Percentiles rank a stretch among this genome's conserved stretches.
These are phyloP conservation scores for Drosophila multiciliata DNA, from an alignment of 2,888 invertebrate genomes.

Conservation along the genomic window DNA sequence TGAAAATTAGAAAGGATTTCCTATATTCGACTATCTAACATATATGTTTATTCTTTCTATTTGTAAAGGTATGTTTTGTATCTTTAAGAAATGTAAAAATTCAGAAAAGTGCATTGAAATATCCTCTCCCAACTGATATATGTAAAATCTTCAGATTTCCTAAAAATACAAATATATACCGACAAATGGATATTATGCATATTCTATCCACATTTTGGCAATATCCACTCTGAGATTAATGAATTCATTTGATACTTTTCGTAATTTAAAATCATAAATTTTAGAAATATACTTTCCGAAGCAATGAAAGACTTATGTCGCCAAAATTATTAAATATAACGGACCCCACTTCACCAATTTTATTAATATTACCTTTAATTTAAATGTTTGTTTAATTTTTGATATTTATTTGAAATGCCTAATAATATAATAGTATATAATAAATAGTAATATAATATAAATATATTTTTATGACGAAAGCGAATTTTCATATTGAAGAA, in stretches of 20 bases:
- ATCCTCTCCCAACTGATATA: background rate
- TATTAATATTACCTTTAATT: no score
- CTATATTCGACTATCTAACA: background rate
- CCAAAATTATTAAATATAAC: no score
- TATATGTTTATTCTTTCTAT: background rate
- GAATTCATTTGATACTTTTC: no score
- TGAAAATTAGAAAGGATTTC: background rate
- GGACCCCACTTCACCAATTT: no score
- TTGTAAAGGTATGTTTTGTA: background rate
- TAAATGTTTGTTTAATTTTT: no score
- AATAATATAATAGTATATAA: no score
- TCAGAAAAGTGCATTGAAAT: background rate
- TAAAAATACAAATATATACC: background rate
- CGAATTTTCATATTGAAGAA: background rate
- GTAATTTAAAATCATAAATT: no score
- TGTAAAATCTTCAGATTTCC: background rate
- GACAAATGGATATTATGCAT: background rate
- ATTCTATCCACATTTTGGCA: no score
- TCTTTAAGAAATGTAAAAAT: background rate
- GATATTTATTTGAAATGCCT: no score
- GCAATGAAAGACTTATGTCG: no score
- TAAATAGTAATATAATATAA: background rate
- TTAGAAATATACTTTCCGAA: no score
- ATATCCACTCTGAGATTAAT: no score
- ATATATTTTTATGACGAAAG: background rate